Conservation (phyloP, 2,113 vertebrate genomes). For the Plecotus auritus region DNA sequence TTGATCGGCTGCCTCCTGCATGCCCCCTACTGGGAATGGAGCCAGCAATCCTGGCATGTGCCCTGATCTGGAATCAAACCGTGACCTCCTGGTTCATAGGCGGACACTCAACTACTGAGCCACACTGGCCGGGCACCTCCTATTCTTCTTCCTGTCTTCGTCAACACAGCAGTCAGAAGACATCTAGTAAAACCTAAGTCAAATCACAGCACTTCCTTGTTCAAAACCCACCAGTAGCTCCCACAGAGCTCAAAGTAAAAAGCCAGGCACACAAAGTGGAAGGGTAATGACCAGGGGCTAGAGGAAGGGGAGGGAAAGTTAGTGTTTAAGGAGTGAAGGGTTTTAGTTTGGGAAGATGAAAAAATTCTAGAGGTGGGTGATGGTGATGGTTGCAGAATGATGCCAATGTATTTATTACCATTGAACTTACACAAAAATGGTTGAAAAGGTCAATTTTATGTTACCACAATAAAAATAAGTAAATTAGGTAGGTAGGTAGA, state of each 20-base stretch:
- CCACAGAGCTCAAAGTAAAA: background rate
- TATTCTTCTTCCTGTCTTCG: too few relatives aligned
- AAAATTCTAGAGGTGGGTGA: background rate
- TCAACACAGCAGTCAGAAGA: background rate
- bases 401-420: background rate
- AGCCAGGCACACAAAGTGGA: background rate
- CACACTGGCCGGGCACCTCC: too few relatives aligned
- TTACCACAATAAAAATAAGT: background rate
- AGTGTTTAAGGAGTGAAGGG: background rate
- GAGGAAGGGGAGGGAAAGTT: background rate
- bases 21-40: too few relatives aligned
- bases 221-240: background rate
- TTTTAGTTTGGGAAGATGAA: background rate
- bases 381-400: background rate
- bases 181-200: background rate
- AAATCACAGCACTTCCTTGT: background rate
- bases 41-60: too few relatives aligned
- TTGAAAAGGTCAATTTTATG: background rate
- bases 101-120: too few relatives aligned
- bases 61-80: too few relatives aligned
- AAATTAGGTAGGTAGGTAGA: background rate
- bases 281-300: background rate
- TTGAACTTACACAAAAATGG: background rate
- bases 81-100: too few relatives aligned
- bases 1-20: too few relatives aligned